Percentiles rank a stretch among this genome's conserved stretches.
Conservation (phyloP, 1,140 invertebrate genomes). For the Battus philenor region DNA sequence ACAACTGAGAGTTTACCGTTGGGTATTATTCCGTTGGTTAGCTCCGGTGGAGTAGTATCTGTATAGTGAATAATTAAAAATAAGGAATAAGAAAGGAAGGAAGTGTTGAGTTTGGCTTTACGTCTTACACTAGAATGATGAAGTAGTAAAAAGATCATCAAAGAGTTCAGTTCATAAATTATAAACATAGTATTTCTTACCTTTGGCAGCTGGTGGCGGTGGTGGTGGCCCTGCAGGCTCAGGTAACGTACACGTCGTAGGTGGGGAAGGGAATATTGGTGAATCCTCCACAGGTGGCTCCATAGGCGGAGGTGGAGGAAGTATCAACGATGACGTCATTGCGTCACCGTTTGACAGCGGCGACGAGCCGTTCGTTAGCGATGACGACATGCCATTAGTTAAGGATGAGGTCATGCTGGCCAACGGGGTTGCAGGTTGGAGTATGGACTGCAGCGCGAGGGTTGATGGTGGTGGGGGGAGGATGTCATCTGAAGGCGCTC, state of each 20-base stretch:
- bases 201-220: constrained; percentile 52
- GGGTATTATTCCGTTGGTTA: constrained; percentile 61
- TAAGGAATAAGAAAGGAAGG: constrained; percentile 32
- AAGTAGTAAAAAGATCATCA: too few species aligned
- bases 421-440: constrained; percentile 40
- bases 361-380: constrained; percentile 35
- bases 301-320: constrained; percentile 46
- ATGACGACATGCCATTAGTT: constrained; percentile 32
- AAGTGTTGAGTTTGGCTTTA: too few species aligned
- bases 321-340: constrained; percentile 55
- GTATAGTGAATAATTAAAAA: constrained; percentile 32
- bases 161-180: too few species aligned
- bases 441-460: constrained; percentile 44
- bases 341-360: constrained; percentile 42
- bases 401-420: constrained; percentile 26
- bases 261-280: constrained; percentile 58
- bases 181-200: too few species aligned
- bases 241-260: constrained; percentile 75
- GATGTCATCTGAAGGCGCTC: constrained; percentile 57
- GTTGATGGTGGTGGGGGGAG: constrained; percentile 57
- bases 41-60: constrained; percentile 51
- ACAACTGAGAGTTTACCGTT: constrained; percentile 54
- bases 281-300: constrained; percentile 34
- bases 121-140: too few species aligned
- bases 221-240: constrained; percentile 86